These are phyloP conservation scores for Ophiothrix spiculata DNA, from an alignment of 35 echinoderm and acorn worm species.

Conservation along the genomic window DNA sequence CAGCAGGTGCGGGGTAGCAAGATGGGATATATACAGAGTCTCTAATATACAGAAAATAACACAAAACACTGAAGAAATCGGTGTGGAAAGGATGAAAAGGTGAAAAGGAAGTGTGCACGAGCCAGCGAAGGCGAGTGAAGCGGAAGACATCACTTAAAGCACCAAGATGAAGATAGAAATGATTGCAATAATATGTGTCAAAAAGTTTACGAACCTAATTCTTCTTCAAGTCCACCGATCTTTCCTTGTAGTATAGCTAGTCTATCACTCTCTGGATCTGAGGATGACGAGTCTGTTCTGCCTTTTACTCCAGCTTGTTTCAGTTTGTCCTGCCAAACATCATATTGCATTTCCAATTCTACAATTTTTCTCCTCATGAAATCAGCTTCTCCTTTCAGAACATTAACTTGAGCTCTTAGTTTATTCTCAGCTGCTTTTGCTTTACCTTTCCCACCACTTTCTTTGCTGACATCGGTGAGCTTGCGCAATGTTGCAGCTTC, in stretches of 20 bases:
- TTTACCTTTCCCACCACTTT: conserved; percentile 37
- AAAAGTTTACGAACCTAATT: conserved; percentile 87
- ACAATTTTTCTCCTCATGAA: conserved; percentile 79
- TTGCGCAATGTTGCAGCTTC: conserved; percentile 80
- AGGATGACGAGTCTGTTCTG: background rate
- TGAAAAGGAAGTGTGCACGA: too few relatives aligned
- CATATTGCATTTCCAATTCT: conserved; percentile 68
- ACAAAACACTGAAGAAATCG: too few relatives aligned
- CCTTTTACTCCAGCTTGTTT: conserved; percentile 31
- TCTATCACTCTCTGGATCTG: conserved; percentile 49
- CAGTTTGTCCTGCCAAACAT: conserved; percentile 65
- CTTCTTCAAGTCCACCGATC: conserved; percentile 80
- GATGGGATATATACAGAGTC: too few relatives aligned
- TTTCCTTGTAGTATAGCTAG: conserved; percentile 76
- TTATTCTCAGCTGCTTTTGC: conserved; percentile 79
- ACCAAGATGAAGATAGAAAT: too few relatives aligned
- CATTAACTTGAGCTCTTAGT: conserved; percentile 62
- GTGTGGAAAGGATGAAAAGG: too few relatives aligned
- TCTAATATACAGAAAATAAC: too few relatives aligned
- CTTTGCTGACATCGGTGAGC: conserved; percentile 62
- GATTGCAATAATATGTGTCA: too few relatives aligned
- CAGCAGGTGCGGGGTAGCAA: too few relatives aligned
- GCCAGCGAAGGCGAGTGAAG: too few relatives aligned
- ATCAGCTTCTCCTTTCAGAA: conserved; percentile 89
- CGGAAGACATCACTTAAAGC: too few relatives aligned